These are phyloP conservation scores for Pristionchus arcanus DNA, from an alignment of 2,888 invertebrate genomes.

Conservation along the genomic window DNA sequence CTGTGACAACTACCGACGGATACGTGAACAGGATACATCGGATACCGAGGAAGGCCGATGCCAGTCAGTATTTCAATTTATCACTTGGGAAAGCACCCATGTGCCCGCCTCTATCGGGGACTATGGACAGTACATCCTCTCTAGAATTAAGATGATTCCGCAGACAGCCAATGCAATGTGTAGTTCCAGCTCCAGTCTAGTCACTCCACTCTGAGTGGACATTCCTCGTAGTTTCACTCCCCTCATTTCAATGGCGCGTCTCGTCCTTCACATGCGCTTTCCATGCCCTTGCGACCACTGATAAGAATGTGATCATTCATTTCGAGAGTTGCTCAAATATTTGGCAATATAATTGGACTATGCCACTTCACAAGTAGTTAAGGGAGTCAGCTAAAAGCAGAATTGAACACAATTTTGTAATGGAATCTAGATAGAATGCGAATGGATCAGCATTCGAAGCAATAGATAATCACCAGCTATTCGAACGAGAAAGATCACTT, in stretches of 20 bases:
- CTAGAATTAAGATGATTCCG: too few relatives aligned
- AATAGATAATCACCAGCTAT: too few relatives aligned
- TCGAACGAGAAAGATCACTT: not conserved
- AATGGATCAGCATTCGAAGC: too few relatives aligned
- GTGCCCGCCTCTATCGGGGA: too few relatives aligned
- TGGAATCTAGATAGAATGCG: too few relatives aligned
- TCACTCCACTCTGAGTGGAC: not conserved
- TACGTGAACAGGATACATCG: constrained; percentile 47
- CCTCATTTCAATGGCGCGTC: not conserved
- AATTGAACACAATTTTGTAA: too few relatives aligned
- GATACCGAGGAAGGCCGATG: constrained; percentile 10
- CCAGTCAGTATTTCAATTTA: constrained; percentile 23
- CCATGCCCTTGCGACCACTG: not conserved
- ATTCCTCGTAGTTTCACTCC: not conserved
- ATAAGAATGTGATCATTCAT: constrained; percentile 7
- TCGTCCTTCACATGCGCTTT: not conserved
- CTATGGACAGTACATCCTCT: too few relatives aligned
- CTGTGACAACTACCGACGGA: constrained; percentile 6
- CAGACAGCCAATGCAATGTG: too few relatives aligned
- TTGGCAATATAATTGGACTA: too few relatives aligned
- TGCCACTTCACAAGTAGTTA: too few relatives aligned
- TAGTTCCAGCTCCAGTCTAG: not conserved
- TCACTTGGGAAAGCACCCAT: too few relatives aligned
- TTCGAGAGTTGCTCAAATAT: not conserved
- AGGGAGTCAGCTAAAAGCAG: too few relatives aligned